A percentile compares a stretch with the other conserved stretches of the same genome.
Conservation (phyloP, 2,888 invertebrate genomes). For the Drosophila multiciliata region DNA sequence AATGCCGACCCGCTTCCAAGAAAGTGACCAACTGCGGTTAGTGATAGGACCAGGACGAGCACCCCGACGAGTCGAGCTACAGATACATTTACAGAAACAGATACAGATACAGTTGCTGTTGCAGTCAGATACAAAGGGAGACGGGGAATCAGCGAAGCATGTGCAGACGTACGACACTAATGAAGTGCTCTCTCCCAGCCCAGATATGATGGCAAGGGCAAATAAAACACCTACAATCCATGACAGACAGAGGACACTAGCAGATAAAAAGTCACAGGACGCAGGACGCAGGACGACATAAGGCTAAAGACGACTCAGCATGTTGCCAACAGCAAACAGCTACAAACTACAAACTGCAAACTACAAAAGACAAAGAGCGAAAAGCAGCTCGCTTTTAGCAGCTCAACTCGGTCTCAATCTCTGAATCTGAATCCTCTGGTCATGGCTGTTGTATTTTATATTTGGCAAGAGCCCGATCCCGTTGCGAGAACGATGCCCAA, state of each 20-base stretch:
- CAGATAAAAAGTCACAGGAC: constrained; percentile 12
- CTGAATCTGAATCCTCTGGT: not conserved
- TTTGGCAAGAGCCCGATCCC: constrained; percentile 30
- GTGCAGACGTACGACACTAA: constrained; percentile 64
- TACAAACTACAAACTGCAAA: constrained; percentile 10
- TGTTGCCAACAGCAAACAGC: constrained; percentile 20
- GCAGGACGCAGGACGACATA: constrained; percentile 1
- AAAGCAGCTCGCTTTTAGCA: constrained; percentile 19
- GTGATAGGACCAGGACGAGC: constrained; percentile 44
- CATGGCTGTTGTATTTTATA: not conserved
- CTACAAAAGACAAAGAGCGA: constrained; percentile 8
- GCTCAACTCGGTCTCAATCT: constrained; percentile 3
- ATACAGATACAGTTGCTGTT: constrained; percentile 2
- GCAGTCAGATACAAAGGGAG: constrained; percentile 11
- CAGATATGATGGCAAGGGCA: constrained; percentile 39
- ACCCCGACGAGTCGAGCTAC: not conserved
- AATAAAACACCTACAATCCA: constrained; percentile 73
- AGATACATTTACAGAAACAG: constrained; percentile 1
- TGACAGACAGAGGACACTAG: constrained; percentile 12
- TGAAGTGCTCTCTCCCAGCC: constrained; percentile 66
- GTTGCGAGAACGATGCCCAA: constrained; percentile 48
- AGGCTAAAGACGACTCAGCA: constrained; percentile 36
- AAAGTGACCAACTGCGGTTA: constrained; percentile 78
- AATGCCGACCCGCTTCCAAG: constrained; percentile 59
- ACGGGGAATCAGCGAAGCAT: constrained; percentile 30